phyloP scores from a whole-genome alignment of 37 sponge, comb jelly and placozoan species.

The Oscarella lobularis region DNA sequence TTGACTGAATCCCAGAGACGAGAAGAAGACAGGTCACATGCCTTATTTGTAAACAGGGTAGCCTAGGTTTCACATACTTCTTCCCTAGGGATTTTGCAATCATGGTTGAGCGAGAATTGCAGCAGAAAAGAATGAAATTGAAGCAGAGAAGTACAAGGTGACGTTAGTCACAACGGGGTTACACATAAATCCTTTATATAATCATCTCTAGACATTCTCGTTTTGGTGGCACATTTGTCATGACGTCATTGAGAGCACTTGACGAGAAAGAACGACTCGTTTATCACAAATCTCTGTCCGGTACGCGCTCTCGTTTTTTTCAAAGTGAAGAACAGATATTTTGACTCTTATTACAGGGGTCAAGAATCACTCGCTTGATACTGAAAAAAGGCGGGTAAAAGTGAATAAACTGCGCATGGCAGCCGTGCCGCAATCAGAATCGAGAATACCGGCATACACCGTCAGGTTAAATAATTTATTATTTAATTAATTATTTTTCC shows the following conservation, averaged over 20 bases:
- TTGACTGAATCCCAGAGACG: no score
- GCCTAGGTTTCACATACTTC: no score
- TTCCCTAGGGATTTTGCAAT: not conserved
- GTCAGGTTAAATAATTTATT: no score
- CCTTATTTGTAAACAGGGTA: no score
- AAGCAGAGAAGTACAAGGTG: not conserved
- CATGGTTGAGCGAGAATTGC: not conserved
- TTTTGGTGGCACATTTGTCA: slow-evolving; percentile 1
- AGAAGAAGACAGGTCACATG: no score
- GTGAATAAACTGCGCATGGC: not conserved
- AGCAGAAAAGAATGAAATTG: not conserved
- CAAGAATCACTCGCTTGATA: not conserved
- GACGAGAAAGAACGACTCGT: not conserved
- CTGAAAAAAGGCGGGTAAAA: not conserved
- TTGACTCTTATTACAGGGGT: no score
- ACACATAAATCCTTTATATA: not conserved
- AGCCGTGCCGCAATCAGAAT: not conserved
- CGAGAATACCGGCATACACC: not conserved
- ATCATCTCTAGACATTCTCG: not conserved
- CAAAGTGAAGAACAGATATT: no score
- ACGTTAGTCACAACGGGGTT: not conserved
- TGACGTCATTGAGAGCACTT: not conserved
- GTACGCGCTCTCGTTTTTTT: not conserved
- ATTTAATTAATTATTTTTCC: no score
- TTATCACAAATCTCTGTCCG: not conserved